These are phyloP conservation scores for Drosophila anomalata DNA, from an alignment of 2,888 invertebrate genomes.

Conservation along the genomic window DNA sequence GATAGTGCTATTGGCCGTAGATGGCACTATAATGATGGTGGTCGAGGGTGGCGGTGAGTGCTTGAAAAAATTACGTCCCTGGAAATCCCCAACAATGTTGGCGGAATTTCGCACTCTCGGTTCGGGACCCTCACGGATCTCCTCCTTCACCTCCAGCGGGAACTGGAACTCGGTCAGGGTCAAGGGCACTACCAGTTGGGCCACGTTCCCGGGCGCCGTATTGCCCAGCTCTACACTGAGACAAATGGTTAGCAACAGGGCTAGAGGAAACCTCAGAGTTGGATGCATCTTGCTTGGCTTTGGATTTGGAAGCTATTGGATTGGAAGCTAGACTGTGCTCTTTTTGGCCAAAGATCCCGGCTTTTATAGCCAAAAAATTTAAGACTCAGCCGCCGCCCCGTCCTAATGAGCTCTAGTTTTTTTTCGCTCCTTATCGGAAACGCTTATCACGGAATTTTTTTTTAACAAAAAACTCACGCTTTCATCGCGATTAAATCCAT, in stretches of 20 bases:
- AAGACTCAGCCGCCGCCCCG: too few species aligned
- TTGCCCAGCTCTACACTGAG: neutral
- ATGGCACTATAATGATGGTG: too few species aligned
- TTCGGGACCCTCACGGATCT: conserved; percentile 40
- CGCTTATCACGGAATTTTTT: conserved; percentile 54
- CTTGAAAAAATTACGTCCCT: neutral
- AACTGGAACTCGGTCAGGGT: conserved; percentile 11
- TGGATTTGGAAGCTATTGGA: neutral
- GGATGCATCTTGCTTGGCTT: conserved; percentile 14
- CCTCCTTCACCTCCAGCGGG: conserved; percentile 41
- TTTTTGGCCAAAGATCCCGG: neutral
- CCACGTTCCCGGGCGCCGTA: neutral
- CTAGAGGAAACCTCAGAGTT: neutral
- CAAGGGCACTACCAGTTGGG: conserved; percentile 23
- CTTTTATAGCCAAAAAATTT: conserved; percentile 27
- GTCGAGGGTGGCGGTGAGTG: too few species aligned
- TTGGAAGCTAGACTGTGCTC: conserved; percentile 17
- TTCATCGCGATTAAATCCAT: conserved; percentile 71
- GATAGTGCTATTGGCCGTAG: neutral
- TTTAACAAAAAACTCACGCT: conserved; percentile 41
- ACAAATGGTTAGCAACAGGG: neutral
- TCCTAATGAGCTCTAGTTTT: conserved; percentile 64
- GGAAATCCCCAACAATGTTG: too few species aligned
- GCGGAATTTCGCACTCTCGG: neutral
- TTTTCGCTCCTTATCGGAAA: conserved; percentile 50